Evolutionary conservation across 2,888 invertebrate genomes (phyloP).

Genomic region (Teinopalpus imperialis): DNA sequence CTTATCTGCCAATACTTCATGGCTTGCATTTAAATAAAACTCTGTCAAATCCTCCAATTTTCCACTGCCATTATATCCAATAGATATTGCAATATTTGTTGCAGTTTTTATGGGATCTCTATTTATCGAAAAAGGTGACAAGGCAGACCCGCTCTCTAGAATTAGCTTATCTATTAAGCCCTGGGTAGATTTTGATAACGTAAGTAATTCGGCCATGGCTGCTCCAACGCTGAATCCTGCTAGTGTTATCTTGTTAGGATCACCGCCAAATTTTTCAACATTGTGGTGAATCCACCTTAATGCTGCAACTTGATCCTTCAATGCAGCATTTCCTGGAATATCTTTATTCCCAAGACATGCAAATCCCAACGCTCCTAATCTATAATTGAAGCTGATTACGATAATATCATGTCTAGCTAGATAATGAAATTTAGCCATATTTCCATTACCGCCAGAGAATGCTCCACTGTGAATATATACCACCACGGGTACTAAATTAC

Average conservation of each 20-base stretch:
- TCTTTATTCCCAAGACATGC: slow-evolving; percentile 82
- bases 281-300: slow-evolving; percentile 89
- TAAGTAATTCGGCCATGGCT: slow-evolving; percentile 67
- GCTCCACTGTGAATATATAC: slow-evolving; percentile 72
- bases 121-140: slow-evolving; percentile 63
- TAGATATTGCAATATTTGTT: slow-evolving; percentile 57
- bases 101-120: slow-evolving; percentile 65
- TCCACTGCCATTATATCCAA: slow-evolving; percentile 61
- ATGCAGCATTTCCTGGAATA: slow-evolving; percentile 91
- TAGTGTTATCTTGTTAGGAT: slow-evolving; percentile 88
- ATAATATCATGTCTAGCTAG: slow-evolving; percentile 85
- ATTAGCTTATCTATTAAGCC: slow-evolving; percentile 64
- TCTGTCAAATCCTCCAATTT: slow-evolving; percentile 61
- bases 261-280: slow-evolving; percentile 89
- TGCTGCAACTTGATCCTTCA: slow-evolving; percentile 92
- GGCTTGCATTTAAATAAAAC: slow-evolving; percentile 56
- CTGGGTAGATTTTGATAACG: slow-evolving; percentile 52
- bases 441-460: slow-evolving; percentile 60
- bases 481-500: slow-evolving; percentile 60
- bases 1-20: slow-evolving; percentile 43
- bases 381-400: slow-evolving; percentile 86
- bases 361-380: slow-evolving; percentile 87
- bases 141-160: slow-evolving; percentile 67
- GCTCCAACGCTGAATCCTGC: slow-evolving; percentile 92
- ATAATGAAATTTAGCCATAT: slow-evolving; percentile 78